phyloP scores from a whole-genome alignment of 2,113 vertebrate genomes.

The Nothoprocta pentlandii region DNA sequence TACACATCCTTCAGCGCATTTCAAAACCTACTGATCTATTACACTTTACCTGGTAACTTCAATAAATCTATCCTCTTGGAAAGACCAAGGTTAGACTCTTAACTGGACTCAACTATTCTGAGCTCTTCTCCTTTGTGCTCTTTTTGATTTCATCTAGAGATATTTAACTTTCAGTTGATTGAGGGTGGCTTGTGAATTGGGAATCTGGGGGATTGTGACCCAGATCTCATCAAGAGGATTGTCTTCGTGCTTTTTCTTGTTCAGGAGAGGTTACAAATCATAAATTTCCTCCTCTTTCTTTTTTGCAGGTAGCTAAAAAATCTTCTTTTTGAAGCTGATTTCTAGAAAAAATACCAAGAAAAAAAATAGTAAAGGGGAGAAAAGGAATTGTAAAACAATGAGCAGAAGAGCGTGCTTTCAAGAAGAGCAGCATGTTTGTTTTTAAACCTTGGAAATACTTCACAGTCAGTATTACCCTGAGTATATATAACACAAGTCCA shows the following conservation, averaged over 20 bases:
- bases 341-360: not conserved
- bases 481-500: not conserved
- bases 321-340: not conserved
- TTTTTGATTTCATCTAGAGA: not conserved
- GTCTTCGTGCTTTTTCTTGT: not conserved
- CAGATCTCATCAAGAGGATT: not conserved
- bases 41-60: not conserved
- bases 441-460: not conserved
- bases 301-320: not conserved
- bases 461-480: rapidly evolving
- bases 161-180: not conserved
- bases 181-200: not conserved
- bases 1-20: not conserved
- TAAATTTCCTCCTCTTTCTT: not conserved
- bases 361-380: not conserved
- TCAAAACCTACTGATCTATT: not conserved
- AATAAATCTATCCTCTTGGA: not conserved
- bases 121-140: not conserved
- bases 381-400: not conserved
- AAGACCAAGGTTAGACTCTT: not conserved
- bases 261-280: not conserved
- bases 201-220: not conserved
- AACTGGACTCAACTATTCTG: not conserved
- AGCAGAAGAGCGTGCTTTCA: not conserved
- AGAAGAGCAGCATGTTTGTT: not conserved